Evolutionary conservation across 2,888 invertebrate genomes (phyloP).

Genomic region (Tipula helvola): DNA sequence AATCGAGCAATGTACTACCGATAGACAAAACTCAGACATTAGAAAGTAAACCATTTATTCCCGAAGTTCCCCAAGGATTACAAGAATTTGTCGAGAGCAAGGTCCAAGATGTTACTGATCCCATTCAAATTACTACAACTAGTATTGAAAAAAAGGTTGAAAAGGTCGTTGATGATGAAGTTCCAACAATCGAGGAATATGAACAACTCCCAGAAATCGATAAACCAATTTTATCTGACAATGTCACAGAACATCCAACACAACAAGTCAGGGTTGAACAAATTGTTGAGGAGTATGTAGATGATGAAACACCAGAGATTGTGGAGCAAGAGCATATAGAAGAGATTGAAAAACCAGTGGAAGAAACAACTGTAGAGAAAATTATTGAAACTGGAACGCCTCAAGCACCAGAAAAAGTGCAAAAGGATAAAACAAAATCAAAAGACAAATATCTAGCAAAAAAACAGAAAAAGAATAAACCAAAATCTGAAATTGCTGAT

Average conservation of each 20-base stretch:
- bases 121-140: conserved; percentile 30
- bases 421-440: background rate
- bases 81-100: background rate
- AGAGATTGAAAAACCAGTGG: too few relatives aligned
- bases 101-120: background rate
- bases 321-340: conserved; percentile 18
- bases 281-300: conserved; percentile 60
- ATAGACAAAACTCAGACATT: background rate
- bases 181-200: background rate
- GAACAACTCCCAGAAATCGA: background rate
- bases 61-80: background rate
- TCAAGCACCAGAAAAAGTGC: background rate
- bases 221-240: background rate
- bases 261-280: conserved; percentile 13
- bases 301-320: conserved; percentile 64
- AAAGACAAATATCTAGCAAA: background rate
- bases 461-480: background rate
- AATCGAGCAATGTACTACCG: background rate
- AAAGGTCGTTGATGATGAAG: conserved; percentile 56
- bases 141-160: conserved; percentile 75
- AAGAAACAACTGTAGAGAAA: background rate
- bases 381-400: background rate
- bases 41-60: background rate
- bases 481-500: background rate
- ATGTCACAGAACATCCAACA: background rate